A percentile compares a stretch with the other conserved stretches of the same genome.
These are phyloP conservation scores for Parauchenoglanis ngamensis DNA, from an alignment of 2,797 vertebrate genomes.

Conservation along the genomic window DNA sequence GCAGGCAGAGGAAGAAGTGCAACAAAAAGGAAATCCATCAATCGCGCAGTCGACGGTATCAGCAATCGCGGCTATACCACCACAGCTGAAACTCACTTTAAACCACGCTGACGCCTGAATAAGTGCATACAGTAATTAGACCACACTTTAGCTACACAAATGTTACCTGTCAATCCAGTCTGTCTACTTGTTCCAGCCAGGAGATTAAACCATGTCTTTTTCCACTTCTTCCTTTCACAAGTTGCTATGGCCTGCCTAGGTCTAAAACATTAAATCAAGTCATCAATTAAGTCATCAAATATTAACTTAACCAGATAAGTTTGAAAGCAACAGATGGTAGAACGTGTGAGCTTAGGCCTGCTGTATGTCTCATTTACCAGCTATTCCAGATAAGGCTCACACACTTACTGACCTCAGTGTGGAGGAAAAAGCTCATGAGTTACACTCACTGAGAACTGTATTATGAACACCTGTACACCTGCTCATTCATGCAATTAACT, in stretches of 20 bases:
- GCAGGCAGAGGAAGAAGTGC: constrained; percentile 48
- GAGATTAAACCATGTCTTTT: not conserved
- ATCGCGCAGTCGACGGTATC: not conserved
- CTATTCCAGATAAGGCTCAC: not conserved
- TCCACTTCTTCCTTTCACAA: not conserved
- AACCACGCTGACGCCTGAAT: not conserved
- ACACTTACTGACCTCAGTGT: not conserved
- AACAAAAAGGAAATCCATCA: not conserved
- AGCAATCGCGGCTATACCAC: not conserved
- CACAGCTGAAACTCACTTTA: not conserved
- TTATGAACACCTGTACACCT: too few species aligned
- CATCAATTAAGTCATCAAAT: constrained; percentile 6
- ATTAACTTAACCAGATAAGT: constrained; percentile 16
- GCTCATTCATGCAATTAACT: too few species aligned
- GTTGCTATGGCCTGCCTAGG: not conserved
- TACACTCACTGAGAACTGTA: not conserved
- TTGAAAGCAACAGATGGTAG: constrained; percentile 17
- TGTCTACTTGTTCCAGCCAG: not conserved
- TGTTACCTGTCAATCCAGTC: not conserved
- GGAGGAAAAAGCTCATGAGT: not conserved
- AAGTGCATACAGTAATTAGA: not conserved
- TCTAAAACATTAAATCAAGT: too few species aligned
- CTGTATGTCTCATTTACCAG: constrained; percentile 8
- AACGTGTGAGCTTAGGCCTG: not conserved
- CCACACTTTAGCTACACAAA: not conserved